phyloP scores from a whole-genome alignment of 2,797 vertebrate genomes.

The Basileuterus tristriatus region DNA sequence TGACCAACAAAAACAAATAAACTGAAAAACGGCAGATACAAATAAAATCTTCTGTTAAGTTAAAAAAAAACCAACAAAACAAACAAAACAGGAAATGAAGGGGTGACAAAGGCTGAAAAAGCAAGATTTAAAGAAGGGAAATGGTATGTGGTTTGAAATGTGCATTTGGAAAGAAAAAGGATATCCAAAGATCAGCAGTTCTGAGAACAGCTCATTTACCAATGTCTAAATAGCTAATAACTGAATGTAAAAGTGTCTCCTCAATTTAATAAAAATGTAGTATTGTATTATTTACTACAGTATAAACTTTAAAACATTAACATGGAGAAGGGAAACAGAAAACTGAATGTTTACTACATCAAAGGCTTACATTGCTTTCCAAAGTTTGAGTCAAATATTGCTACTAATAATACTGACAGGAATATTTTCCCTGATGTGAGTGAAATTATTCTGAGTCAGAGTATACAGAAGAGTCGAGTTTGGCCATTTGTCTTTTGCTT shows the following conservation, averaged over 20 bases:
- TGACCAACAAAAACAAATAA: neutral
- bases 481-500: neutral
- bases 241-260: slow-evolving; percentile 6
- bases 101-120: neutral
- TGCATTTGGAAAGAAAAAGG: neutral
- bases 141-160: neutral
- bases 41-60: neutral
- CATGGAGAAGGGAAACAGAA: slow-evolving; percentile 23
- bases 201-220: slow-evolving; percentile 15
- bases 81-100: accelerated
- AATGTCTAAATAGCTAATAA: slow-evolving; percentile 39
- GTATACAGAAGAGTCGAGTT: neutral
- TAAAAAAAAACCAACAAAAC: too few relatives aligned
- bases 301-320: slow-evolving; percentile 26
- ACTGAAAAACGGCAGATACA: neutral
- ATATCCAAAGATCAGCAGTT: slow-evolving; percentile 3
- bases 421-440: neutral
- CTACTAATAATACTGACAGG: neutral
- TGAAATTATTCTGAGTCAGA: neutral
- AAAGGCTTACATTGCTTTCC: neutral
- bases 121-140: neutral
- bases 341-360: slow-evolving; percentile 4
- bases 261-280: slow-evolving; percentile 29
- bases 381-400: neutral
- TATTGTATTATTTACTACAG: slow-evolving; percentile 15